These are phyloP conservation scores for Campoplex capitator DNA, from an alignment of 2,888 invertebrate species.

Conservation along the genomic window DNA sequence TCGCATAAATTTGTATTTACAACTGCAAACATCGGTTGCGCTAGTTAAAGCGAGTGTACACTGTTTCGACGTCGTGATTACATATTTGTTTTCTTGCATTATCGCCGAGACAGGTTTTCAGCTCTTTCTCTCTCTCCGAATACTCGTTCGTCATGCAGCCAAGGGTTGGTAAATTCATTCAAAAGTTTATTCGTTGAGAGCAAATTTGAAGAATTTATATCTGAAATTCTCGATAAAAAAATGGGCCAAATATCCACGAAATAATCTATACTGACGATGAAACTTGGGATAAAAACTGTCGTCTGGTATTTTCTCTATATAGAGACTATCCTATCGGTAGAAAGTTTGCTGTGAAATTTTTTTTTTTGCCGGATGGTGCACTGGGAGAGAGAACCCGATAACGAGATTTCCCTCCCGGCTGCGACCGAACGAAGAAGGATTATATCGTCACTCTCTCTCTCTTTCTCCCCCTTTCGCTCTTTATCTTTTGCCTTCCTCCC, in stretches of 20 bases:
- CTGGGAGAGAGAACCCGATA: constrained; percentile 61
- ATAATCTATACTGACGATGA: neutral
- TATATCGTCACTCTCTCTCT: constrained; percentile 60
- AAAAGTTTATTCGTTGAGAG: no score
- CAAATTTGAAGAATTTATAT: neutral
- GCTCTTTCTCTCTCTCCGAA: no score
- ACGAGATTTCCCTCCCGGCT: constrained; percentile 70
- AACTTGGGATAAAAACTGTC: constrained; percentile 25
- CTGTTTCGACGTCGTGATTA: neutral
- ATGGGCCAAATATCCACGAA: neutral
- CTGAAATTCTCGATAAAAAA: neutral
- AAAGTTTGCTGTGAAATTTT: constrained; percentile 46
- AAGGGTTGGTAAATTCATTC: no score
- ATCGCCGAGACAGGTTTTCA: neutral
- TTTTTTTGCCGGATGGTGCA: constrained; percentile 49
- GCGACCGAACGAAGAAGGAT: constrained; percentile 72
- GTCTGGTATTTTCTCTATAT: constrained; percentile 25
- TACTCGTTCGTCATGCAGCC: no score
- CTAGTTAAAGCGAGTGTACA: neutral
- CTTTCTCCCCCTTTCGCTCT: constrained; percentile 35
- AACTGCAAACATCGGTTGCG: neutral
- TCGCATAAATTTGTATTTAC: neutral
- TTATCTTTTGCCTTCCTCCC: constrained; percentile 36
- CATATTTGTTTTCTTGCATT: neutral
- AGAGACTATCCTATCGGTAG: constrained; percentile 25